phyloP scores from a whole-genome alignment of 2,113 vertebrate species.

The Cygnus buccinator region DNA sequence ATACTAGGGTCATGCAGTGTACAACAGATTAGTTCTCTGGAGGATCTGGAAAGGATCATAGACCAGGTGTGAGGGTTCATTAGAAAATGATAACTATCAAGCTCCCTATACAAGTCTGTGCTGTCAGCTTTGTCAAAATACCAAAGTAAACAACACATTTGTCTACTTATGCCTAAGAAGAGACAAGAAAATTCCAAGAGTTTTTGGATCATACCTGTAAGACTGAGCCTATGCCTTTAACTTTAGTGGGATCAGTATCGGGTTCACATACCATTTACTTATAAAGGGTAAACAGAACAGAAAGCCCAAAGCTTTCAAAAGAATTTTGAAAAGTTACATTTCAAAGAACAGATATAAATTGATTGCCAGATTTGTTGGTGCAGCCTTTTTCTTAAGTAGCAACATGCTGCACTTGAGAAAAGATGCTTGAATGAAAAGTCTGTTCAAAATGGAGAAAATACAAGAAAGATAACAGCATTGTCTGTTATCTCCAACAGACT shows the following conservation, averaged over 20 bases:
- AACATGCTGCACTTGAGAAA: not conserved
- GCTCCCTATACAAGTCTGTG: not conserved
- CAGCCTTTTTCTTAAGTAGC: not conserved
- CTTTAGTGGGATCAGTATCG: not conserved
- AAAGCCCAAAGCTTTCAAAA: not conserved
- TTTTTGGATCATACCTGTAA: not conserved
- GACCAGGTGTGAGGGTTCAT: not conserved
- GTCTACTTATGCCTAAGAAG: not conserved
- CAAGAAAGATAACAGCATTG: not conserved
- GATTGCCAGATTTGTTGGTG: not conserved
- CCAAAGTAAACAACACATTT: not conserved
- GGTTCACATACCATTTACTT: not conserved
- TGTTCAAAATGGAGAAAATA: not conserved
- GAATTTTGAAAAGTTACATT: not conserved
- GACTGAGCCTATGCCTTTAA: not conserved
- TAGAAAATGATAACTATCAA: not conserved
- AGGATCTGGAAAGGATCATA: not conserved
- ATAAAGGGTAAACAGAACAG: not conserved
- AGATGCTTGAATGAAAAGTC: not conserved
- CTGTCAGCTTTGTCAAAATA: not conserved
- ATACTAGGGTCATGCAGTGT: not conserved
- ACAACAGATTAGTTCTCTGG: not conserved
- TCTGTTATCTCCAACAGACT: not conserved
- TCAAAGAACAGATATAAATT: not conserved
- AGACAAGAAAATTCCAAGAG: not conserved